These are phyloP conservation scores for Anseranas semipalmata DNA, from an alignment of 2,113 vertebrate genomes.

Conservation along the genomic window DNA sequence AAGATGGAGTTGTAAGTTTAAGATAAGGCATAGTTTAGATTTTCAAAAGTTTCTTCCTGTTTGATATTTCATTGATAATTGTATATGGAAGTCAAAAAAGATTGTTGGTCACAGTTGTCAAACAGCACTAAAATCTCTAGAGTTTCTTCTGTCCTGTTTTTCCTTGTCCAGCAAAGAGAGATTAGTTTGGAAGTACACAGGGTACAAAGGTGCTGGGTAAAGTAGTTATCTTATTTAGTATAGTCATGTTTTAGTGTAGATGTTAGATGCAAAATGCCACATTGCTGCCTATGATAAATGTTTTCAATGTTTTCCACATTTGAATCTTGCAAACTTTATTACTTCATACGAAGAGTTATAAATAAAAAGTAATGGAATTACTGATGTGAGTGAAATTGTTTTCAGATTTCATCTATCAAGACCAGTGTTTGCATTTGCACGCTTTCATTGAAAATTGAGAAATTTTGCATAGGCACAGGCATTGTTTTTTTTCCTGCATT, in stretches of 20 bases:
- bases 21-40: background rate
- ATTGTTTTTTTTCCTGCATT: background rate
- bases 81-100: background rate
- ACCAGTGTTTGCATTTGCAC: background rate
- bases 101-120: background rate
- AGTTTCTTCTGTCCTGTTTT: background rate
- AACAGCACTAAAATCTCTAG: background rate
- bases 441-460: background rate
- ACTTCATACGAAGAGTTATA: background rate
- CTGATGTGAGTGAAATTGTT: background rate
- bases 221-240: background rate
- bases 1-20: background rate
- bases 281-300: background rate
- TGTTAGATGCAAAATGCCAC: background rate
- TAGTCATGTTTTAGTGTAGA: background rate
- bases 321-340: background rate
- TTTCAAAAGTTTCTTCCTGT: background rate
- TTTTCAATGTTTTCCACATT: background rate
- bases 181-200: background rate
- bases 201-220: background rate
- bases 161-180: background rate
- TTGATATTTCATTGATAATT: background rate
- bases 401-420: background rate
- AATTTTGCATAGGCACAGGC: background rate
- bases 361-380: background rate